Conservation (phyloP, 2,113 vertebrate genomes). For the Motacilla tschutschensis region DNA sequence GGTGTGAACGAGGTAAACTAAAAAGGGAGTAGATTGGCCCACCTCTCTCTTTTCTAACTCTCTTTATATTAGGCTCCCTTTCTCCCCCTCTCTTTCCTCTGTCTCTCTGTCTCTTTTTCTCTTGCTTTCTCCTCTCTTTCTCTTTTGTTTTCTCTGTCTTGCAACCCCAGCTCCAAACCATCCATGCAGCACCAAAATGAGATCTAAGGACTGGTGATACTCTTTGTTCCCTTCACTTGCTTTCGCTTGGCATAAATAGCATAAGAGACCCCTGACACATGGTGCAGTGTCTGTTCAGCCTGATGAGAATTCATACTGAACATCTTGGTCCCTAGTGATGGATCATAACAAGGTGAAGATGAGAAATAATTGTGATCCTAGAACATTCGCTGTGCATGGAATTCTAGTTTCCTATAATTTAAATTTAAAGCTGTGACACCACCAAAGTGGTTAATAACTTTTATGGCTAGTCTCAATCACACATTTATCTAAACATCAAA, state of each 20-base stretch:
- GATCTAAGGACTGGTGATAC: not conserved
- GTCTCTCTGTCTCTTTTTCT: not conserved
- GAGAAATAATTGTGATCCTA: not conserved
- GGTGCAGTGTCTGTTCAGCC: not conserved
- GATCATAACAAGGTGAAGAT: not conserved
- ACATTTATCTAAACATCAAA: not conserved
- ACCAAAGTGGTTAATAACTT: not conserved
- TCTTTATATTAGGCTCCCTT: not conserved
- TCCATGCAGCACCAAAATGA: rapidly evolving
- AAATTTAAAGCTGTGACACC: not conserved
- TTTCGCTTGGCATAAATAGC: not conserved
- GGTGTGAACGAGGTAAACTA: not conserved
- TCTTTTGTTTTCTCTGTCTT: not conserved
- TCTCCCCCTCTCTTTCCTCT: not conserved
- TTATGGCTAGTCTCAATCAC: not conserved
- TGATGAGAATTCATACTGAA: not conserved
- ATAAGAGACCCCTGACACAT: not conserved
- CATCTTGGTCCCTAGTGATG: not conserved
- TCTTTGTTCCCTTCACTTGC: not conserved
- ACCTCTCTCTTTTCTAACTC: not conserved
- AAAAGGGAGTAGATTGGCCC: not conserved
- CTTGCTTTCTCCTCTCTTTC: not conserved
- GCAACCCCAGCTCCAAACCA: not conserved
- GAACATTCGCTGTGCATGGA: not conserved
- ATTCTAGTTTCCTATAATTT: not conserved